Percentiles rank a stretch among this genome's conserved stretches.
Conservation (phyloP, 2,113 vertebrate species). For the Tinamus guttatus region DNA sequence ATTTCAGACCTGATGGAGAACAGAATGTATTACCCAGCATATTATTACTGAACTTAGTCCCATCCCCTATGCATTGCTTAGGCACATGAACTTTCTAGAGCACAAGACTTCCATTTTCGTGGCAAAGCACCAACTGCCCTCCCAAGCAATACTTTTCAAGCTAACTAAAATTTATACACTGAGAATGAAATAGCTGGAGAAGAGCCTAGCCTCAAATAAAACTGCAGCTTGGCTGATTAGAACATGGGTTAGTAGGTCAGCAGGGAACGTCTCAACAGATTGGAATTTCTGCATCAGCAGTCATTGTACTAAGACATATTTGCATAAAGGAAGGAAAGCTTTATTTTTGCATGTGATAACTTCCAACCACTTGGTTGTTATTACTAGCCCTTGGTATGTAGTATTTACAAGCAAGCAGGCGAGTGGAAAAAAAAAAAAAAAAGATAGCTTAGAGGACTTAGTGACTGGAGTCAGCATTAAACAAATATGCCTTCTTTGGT, state of each 20-base stretch:
- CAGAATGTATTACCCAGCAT: background rate
- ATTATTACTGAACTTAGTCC: background rate
- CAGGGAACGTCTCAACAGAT: conserved; percentile 21
- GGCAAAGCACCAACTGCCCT: conserved; percentile 13
- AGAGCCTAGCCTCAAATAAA: conserved; percentile 38
- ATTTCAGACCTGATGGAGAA: background rate
- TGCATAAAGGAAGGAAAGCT: conserved; percentile 43
- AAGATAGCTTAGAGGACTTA: background rate
- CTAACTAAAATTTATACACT: conserved; percentile 60
- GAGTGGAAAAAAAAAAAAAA: background rate
- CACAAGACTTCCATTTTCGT: background rate
- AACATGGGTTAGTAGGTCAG: conserved; percentile 39
- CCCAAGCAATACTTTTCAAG: background rate
- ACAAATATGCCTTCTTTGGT: background rate
- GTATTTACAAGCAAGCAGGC: background rate
- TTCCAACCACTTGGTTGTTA: conserved; percentile 3
- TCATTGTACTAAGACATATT: background rate
- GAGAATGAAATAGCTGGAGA: conserved; percentile 51
- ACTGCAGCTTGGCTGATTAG: conserved; percentile 42
- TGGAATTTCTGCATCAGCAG: conserved; percentile 19
- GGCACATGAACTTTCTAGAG: conserved; percentile 2
- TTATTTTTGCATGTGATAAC: background rate
- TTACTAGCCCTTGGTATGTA: background rate
- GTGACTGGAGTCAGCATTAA: background rate
- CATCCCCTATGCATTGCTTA: background rate